Percentiles rank a stretch among this genome's conserved stretches.
phyloP scores from a whole-genome alignment of 2,797 vertebrate genomes.

The Capromys pilorides region DNA sequence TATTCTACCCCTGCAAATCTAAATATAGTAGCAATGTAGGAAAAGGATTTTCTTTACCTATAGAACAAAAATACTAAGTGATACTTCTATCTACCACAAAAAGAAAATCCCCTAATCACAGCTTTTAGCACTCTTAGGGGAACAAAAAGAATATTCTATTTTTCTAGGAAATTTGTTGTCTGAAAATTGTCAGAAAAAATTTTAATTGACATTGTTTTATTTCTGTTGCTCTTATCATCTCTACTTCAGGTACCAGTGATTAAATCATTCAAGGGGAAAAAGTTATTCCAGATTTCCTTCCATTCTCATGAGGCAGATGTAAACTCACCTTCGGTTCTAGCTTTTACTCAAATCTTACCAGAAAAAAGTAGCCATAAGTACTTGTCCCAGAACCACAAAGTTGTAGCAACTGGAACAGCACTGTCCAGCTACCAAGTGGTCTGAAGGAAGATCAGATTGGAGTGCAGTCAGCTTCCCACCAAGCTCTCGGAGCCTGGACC shows the following conservation, averaged over 20 bases:
- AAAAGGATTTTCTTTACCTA: conserved; percentile 69
- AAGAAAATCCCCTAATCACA: conserved; percentile 42
- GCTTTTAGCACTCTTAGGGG: neutral
- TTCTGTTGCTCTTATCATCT: conserved; percentile 71
- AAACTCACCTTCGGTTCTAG: conserved; percentile 59
- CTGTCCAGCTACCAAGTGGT: neutral
- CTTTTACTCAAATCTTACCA: conserved; percentile 57
- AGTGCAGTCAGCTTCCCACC: neutral
- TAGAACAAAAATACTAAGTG: conserved; percentile 71
- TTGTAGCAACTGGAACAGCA: neutral
- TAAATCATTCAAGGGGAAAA: conserved; percentile 32
- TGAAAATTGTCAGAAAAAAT: conserved; percentile 68
- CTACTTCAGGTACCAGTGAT: conserved; percentile 60
- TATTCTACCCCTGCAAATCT: conserved; percentile 80
- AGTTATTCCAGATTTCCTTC: conserved; percentile 24
- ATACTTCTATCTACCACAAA: conserved; percentile 44
- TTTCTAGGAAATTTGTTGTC: conserved; percentile 68
- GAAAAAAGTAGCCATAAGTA: neutral
- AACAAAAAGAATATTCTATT: conserved; percentile 52
- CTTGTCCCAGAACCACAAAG: neutral
- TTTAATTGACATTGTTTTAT: conserved; percentile 72
- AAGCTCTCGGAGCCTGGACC: neutral
- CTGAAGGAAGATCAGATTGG: neutral
- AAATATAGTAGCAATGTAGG: conserved; percentile 80
- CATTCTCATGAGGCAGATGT: conserved; percentile 65